Conservation (phyloP, 2,888 invertebrate genomes). For the Phasia obesa region DNA sequence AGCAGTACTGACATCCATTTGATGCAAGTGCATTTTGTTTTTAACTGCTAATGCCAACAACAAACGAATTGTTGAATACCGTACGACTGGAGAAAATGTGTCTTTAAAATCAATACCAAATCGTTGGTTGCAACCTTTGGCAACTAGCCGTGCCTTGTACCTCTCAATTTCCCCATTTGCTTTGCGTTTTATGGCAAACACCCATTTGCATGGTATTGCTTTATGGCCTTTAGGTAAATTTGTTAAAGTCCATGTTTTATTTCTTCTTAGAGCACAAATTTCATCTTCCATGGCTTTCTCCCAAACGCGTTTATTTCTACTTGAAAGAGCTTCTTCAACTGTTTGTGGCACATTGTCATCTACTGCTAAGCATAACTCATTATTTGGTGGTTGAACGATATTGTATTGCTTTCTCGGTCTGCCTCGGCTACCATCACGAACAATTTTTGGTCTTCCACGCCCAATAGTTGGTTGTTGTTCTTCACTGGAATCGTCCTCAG, state of each 20-base stretch:
- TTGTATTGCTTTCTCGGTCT: not conserved
- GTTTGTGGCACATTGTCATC: constrained; percentile 22
- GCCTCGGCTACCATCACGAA: not conserved
- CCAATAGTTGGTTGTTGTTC: not conserved
- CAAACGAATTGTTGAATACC: constrained; percentile 57
- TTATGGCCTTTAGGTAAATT: constrained; percentile 2
- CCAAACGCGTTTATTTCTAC: constrained; percentile 3
- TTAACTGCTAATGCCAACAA: constrained; percentile 64
- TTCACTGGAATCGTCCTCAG: constrained; percentile 9
- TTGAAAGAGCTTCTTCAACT: not conserved
- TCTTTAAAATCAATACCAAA: constrained; percentile 47
- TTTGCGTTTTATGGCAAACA: constrained; percentile 52
- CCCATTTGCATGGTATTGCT: constrained; percentile 54
- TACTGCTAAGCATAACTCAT: constrained; percentile 11
- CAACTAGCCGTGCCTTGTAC: constrained; percentile 57
- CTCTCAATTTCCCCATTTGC: constrained; percentile 64
- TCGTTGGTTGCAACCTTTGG: constrained; percentile 25
- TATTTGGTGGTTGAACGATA: not conserved
- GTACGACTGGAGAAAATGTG: constrained; percentile 63
- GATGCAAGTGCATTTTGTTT: constrained; percentile 58
- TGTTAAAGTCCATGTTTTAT: constrained; percentile 5
- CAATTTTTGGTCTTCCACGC: constrained; percentile 16
- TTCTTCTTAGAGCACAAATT: not conserved
- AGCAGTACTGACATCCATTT: constrained; percentile 65
- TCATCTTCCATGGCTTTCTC: constrained; percentile 27